Base-by-base conservation (phyloP, 2,797 vertebrate genomes). In the Notolepis coatsorum region DNA sequence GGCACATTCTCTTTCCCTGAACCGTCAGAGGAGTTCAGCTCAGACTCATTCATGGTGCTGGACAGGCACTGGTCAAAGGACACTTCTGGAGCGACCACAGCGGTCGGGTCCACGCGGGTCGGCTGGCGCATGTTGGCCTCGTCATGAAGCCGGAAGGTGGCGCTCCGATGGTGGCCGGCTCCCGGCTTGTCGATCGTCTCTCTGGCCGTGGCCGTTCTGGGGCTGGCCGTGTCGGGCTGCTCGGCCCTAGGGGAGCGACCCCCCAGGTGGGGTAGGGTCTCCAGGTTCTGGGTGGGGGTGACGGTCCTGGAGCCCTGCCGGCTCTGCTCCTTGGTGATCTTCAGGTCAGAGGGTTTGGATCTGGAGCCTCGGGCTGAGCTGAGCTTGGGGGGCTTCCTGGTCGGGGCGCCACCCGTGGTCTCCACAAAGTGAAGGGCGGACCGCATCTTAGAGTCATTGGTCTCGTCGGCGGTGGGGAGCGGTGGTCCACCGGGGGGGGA, bases 321-420 rank as follows among this genome's bases (percentile, higher is more conserved):
- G 23, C 71, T 54, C 30, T 92, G 92, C 60, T 99, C 97, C 67
- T 94, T 97, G 0, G 92, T 58, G 0, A 95, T 85, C 70, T 97
- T 98, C 0, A 98, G 87, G 53, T 99, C 96, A 0, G 92, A 88
- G 0, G 95, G 94, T 28, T 94, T 96, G 0, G 94, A 88, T 0
- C 95, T 91, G 31, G 94, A 64, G 4, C 61, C 80, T 21, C 95
- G 92, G 0, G 94, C 92, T 7, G 95, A 96, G 64, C 88, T 92
- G 0, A 96, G 90, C 0, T 96, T 95, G 1, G 95, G 93, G 0
- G 95, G 91, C 17, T 95, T 97, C 42, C 96, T 94, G 45, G 91
- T 86, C 4, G 85, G 88, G 4, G 77, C 66, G 13, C 84, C 61
- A 41, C 87, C 91, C 0, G 93, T 79, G 0, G 88, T 84, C 64